Percentiles rank a stretch among this genome's conserved stretches.
These are phyloP conservation scores for Pseudomyrmex flavicornis DNA, from an alignment of 1,140 invertebrate species.

Conservation along the genomic window DNA sequence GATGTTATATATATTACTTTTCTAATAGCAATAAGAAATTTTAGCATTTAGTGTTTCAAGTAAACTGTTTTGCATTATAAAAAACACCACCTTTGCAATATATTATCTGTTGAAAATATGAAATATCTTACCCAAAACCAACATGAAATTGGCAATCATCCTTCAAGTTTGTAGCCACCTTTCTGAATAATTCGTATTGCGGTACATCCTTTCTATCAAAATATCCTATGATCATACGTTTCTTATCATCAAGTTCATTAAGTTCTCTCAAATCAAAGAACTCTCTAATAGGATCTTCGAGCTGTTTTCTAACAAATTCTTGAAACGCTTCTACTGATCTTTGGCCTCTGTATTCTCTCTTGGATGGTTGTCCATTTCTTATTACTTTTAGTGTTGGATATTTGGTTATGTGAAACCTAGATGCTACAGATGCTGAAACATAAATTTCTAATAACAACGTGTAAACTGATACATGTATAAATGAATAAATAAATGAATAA, in stretches of 20 bases:
- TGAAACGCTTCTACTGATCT: conserved; percentile 94
- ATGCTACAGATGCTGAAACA: conserved; percentile 90
- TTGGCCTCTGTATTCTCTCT: conserved; percentile 97
- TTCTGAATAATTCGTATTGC: conserved; percentile 92
- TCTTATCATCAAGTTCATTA: conserved; percentile 93
- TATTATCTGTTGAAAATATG: conserved; percentile 2
- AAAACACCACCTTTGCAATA: neutral
- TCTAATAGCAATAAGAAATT: neutral
- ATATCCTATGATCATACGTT: conserved; percentile 97
- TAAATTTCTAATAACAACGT: conserved; percentile 45
- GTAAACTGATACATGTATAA: neutral
- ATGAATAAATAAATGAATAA: neutral
- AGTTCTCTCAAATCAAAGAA: conserved; percentile 92
- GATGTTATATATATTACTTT: conserved; percentile 27
- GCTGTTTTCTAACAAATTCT: conserved; percentile 94
- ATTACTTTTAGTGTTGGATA: conserved; percentile 99
- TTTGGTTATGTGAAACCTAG: conserved; percentile 97
- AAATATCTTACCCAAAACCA: conserved; percentile 93
- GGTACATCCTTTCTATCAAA: conserved; percentile 93
- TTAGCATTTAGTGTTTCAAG: neutral
- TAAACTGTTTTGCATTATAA: neutral
- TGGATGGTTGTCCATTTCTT: conserved; percentile 96
- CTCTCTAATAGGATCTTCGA: conserved; percentile 95
- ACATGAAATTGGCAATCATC: conserved; percentile 98
- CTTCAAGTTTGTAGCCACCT: conserved; percentile 94